These are phyloP conservation scores for Notothenia rossii DNA, from an alignment of 2,113 vertebrate species.

Conservation along the genomic window DNA sequence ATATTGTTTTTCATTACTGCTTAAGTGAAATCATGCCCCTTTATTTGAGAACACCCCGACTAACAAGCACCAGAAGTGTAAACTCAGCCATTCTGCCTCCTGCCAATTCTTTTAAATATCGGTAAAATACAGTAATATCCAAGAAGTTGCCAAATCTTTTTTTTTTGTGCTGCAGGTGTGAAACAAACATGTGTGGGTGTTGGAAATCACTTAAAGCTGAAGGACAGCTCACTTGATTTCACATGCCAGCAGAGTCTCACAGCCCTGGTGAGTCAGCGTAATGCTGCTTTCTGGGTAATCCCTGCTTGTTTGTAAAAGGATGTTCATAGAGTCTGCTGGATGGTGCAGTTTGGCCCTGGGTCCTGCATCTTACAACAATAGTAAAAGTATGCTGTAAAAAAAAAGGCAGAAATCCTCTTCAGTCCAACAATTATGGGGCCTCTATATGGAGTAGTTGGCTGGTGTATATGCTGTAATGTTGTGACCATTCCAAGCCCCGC, in stretches of 20 bases:
- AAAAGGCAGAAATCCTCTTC: conserved; percentile 73
- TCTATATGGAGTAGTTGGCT: conserved; percentile 79
- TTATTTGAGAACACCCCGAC: conserved; percentile 82
- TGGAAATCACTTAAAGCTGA: conserved; percentile 42
- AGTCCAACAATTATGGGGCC: conserved; percentile 82
- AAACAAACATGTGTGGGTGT: conserved; percentile 60
- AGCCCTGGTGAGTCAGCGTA: conserved; percentile 16
- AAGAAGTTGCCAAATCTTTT: conserved; percentile 69
- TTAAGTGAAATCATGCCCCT: conserved; percentile 85
- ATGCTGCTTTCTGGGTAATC: conserved; percentile 33
- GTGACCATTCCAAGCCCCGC: conserved; percentile 77
- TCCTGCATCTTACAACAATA: conserved; percentile 73
- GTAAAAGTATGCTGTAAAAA: conserved; percentile 68
- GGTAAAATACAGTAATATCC: conserved; percentile 71
- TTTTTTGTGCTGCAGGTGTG: conserved; percentile 82
- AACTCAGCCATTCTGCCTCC: conserved; percentile 84
- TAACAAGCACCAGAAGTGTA: conserved; percentile 86
- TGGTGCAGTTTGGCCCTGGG: conserved; percentile 60
- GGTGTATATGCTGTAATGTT: conserved; percentile 83
- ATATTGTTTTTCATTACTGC: conserved; percentile 78
- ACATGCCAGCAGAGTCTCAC: conserved; percentile 34
- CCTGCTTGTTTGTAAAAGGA: conserved; percentile 63
- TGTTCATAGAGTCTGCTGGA: conserved; percentile 59
- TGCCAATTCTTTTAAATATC: conserved; percentile 83
- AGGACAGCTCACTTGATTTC: conserved; percentile 47